A percentile compares a stretch with the other conserved stretches of the same genome.
These are phyloP conservation scores for Gymnoscopelus microlampas DNA, from an alignment of 2,797 vertebrate species.

Conservation along the genomic window DNA sequence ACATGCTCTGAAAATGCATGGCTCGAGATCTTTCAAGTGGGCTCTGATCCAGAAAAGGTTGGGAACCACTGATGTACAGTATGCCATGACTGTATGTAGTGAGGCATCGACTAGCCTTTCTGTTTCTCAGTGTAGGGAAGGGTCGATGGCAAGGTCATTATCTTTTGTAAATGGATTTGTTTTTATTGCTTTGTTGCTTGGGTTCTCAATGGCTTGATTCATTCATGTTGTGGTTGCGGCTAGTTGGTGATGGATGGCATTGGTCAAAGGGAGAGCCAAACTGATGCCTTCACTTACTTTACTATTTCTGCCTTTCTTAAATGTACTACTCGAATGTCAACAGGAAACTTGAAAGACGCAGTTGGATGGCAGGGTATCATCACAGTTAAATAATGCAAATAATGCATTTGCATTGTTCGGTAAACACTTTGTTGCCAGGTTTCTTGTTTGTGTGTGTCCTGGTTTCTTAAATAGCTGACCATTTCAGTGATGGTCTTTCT, in stretches of 20 bases:
- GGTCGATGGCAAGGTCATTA: not conserved
- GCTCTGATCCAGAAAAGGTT: not conserved
- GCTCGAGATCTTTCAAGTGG: not conserved
- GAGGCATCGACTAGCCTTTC: not conserved
- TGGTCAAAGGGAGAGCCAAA: not conserved
- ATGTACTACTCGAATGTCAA: conserved; percentile 26
- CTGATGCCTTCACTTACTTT: conserved; percentile 18
- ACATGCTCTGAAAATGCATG: no score
- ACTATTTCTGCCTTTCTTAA: conserved; percentile 1
- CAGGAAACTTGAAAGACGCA: conserved; percentile 28
- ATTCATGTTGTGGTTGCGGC: conserved; percentile 7
- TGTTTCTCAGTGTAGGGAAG: not conserved
- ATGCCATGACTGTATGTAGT: no score
- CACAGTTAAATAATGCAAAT: not conserved
- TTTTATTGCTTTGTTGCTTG: not conserved
- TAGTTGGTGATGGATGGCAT: not conserved
- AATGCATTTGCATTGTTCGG: conserved; percentile 1
- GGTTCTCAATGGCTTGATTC: conserved; percentile 1
- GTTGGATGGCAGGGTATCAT: not conserved
- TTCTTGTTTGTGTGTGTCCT: not conserved
- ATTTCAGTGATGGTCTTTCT: not conserved
- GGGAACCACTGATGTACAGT: no score
- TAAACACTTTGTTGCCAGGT: conserved; percentile 4
- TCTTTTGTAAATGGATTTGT: not conserved
- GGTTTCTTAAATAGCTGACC: not conserved